Base-by-base conservation (phyloP, 2,113 vertebrate species). In the Tiliqua scincoides region DNA sequence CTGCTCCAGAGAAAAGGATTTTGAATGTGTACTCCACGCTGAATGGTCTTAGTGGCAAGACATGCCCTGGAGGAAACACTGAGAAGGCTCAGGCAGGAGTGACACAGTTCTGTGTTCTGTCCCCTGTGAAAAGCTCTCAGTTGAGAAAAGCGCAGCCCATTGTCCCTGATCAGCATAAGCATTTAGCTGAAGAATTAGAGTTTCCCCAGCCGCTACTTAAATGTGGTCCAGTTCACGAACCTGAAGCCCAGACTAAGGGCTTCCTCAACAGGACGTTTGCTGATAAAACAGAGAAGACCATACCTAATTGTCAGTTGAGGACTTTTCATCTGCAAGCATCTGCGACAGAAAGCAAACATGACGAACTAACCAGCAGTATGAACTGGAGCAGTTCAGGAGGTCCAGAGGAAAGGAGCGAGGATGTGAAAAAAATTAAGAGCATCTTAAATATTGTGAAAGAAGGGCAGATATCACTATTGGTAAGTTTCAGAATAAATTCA, bases 401-500 rank as follows among this genome's bases (percentile, higher is more conserved):
- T 23, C n/a, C 92, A 1, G 98, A 97, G 89, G 98, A 97, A 88
- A 93, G 88, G 48, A 97, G 90, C 0, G 98, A 99, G 84, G 96
- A 98, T 91, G 90, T 96, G 88, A 99, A 99, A 94, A 99, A 98
- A 95, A 96, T 93, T 37, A 98, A 98, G 86, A 99, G 98, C 96
- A 99, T 99, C 94, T 95, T 99, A 94, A 99, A 98, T 93, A 98
- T 99, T 63, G 97, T 99, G 70, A 97, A 98, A 91, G 99, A 99
- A 93, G 99, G 99, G 54, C 98, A 99, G 89, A 99, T 99, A 86
- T 99, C 98, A 23, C 96, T 99, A 83, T 93, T 99, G 96, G 99
- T 99, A 92, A 98, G 98, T 95, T 57, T 67, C 77, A 61, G 8
- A 52, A 25, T 67, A 17, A 21, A 25, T 88, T 92, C 48, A 2